A percentile compares a stretch with the other conserved stretches of the same genome.
These are phyloP conservation scores for Paratrypauchen microcephalus DNA, from an alignment of 2,797 vertebrate species.

Conservation along the genomic window DNA sequence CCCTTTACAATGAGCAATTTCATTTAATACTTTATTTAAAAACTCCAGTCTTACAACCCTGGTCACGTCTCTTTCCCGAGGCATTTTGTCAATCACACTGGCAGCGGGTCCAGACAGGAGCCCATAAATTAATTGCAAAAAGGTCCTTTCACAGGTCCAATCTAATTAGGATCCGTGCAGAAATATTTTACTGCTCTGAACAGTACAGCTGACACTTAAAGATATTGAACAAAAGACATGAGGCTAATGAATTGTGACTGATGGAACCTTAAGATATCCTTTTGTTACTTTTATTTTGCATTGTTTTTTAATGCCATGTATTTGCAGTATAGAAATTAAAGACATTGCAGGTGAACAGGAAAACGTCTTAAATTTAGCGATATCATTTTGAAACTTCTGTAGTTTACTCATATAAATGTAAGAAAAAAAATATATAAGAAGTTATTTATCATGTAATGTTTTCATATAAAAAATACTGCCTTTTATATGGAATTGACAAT, in stretches of 20 bases:
- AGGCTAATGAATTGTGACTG: conserved; percentile 24
- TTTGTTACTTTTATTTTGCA: background rate
- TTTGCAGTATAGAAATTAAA: too few relatives aligned
- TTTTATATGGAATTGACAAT: too few relatives aligned
- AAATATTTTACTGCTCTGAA: conserved; percentile 56
- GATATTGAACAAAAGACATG: conserved; percentile 41
- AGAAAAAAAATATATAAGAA: too few relatives aligned
- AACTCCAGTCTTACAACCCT: conserved; percentile 27
- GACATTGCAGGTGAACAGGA: too few relatives aligned
- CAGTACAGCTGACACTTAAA: conserved; percentile 61
- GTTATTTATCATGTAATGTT: too few relatives aligned
- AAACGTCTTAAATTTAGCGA: too few relatives aligned
- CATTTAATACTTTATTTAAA: conserved; percentile 18
- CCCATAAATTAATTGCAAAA: conserved; percentile 74
- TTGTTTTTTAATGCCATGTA: too few relatives aligned
- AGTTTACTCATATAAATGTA: too few relatives aligned
- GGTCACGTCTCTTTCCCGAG: conserved; percentile 50
- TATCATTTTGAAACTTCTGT: too few relatives aligned
- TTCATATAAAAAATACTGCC: too few relatives aligned
- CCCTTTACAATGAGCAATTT: conserved; percentile 21
- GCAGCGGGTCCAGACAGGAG: conserved; percentile 50
- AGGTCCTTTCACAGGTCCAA: conserved; percentile 61
- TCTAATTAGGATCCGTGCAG: conserved; percentile 69
- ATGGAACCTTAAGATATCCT: background rate
- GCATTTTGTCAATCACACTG: conserved; percentile 53